Evolutionary conservation across 1,140 invertebrate genomes (phyloP).

Genomic region (Hermatobates lingyangjiaoensis): DNA sequence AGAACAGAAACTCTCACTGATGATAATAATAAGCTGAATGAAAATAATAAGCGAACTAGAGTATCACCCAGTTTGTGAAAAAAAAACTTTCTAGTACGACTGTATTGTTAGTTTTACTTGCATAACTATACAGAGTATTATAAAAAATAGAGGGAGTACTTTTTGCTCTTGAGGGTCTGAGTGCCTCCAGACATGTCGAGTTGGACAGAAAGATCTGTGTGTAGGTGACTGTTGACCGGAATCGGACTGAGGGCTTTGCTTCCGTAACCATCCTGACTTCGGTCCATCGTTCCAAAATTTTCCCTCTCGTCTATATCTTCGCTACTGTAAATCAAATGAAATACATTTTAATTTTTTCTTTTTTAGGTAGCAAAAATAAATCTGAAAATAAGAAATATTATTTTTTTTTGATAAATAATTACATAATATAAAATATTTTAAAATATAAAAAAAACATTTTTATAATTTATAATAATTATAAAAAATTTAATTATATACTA

Average conservation of each 20-base stretch:
- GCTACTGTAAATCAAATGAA: slow-evolving; percentile 23
- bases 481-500: neutral
- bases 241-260: slow-evolving; percentile 30
- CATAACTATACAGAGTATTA: too few relatives aligned
- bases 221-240: slow-evolving; percentile 43
- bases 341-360: too few relatives aligned
- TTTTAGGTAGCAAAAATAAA: too few relatives aligned
- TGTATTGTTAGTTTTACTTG: too few relatives aligned
- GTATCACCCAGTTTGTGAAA: too few relatives aligned
- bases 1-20: too few relatives aligned
- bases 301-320: slow-evolving; percentile 22
- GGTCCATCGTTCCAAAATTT: too few relatives aligned
- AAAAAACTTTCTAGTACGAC: too few relatives aligned
- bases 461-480: neutral
- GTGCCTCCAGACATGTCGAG: slow-evolving; percentile 25
- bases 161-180: slow-evolving; percentile 36
- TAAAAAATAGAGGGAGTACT: too few relatives aligned
- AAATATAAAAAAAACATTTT: neutral
- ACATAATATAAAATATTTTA: neutral
- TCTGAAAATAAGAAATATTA: neutral
- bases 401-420: neutral
- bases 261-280: slow-evolving; percentile 7
- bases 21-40: too few relatives aligned
- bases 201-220: slow-evolving; percentile 33
- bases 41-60: too few relatives aligned